Percentiles rank a stretch among this genome's conserved stretches.
These are phyloP conservation scores for Baccha elongata DNA, from an alignment of 2,888 invertebrate genomes.

Conservation along the genomic window DNA sequence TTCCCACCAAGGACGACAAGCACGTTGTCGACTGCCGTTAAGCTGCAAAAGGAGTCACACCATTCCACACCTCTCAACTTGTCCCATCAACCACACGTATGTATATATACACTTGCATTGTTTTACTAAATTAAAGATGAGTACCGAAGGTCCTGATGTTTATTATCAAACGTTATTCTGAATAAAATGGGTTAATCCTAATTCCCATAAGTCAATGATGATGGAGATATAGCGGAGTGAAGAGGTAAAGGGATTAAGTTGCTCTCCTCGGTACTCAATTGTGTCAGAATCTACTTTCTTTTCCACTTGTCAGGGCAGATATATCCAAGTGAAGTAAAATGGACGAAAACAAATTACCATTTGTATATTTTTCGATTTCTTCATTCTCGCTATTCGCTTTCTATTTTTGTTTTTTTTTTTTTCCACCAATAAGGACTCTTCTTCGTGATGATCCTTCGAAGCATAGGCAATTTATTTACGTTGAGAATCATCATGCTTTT, in stretches of 20 bases:
- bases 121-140: slow-evolving; percentile 55
- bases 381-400: slow-evolving; percentile 44
- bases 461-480: slow-evolving; percentile 50
- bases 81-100: background rate
- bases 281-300: slow-evolving; percentile 47
- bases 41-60: slow-evolving; percentile 17
- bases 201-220: slow-evolving; percentile 41
- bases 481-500: slow-evolving; percentile 8
- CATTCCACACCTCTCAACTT: background rate
- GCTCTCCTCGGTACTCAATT: slow-evolving; percentile 34
- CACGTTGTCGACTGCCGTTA: slow-evolving; percentile 8
- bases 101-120: slow-evolving; percentile 28
- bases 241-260: slow-evolving; percentile 42
- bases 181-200: slow-evolving; percentile 37
- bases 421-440: slow-evolving; percentile 3
- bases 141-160: slow-evolving; percentile 31
- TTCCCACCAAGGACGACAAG: background rate
- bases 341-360: slow-evolving; percentile 70
- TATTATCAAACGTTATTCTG: slow-evolving; percentile 38
- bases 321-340: slow-evolving; percentile 44
- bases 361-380: slow-evolving; percentile 59
- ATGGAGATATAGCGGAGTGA: background rate
- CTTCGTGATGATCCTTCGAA: slow-evolving; percentile 17
- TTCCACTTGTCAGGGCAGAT: slow-evolving; percentile 54
- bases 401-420: slow-evolving; percentile 14